phyloP scores from a whole-genome alignment of 1,140 invertebrate species.

The Drosophila asahinai region DNA sequence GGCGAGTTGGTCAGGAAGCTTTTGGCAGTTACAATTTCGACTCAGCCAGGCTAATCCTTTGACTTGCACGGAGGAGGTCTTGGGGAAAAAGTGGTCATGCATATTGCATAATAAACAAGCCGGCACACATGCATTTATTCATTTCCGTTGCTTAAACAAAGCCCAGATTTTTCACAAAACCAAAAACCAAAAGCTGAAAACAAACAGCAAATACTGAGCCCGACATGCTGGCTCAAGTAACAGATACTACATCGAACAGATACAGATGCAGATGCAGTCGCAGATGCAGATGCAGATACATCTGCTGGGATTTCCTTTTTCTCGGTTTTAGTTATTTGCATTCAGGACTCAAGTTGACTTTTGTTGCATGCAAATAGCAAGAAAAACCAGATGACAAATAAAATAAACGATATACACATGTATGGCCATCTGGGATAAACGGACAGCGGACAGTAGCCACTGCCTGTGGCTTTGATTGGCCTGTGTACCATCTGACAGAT shows the following conservation, averaged over 20 bases:
- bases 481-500: constrained; percentile 40
- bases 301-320: constrained; percentile 50
- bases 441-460: constrained; percentile 2
- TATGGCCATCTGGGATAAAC: constrained; percentile 38
- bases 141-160: constrained; percentile 44
- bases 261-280: constrained; percentile 2
- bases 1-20: constrained; percentile 29
- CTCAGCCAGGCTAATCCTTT: constrained; percentile 35
- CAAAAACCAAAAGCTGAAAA: constrained; percentile 39
- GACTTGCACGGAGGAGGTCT: constrained; percentile 11
- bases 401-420: constrained; percentile 69
- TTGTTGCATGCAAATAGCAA: constrained; percentile 44
- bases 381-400: constrained; percentile 73
- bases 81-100: constrained; percentile 57
- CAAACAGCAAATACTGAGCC: constrained; percentile 44
- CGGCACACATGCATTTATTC: constrained; percentile 38
- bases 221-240: constrained; percentile 53
- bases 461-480: constrained; percentile 49
- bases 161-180: constrained; percentile 29
- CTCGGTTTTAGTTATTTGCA: constrained; percentile 61
- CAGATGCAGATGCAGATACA: constrained; percentile 33
- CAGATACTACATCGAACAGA: constrained; percentile 40
- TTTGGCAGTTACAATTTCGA: constrained; percentile 26
- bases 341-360: constrained; percentile 72
- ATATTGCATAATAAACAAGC: constrained; percentile 74